Percentiles rank a stretch among this genome's conserved stretches.
These are phyloP conservation scores for Trichacis sp. DNA, from an alignment of 2,888 invertebrate genomes.

Conservation along the genomic window DNA sequence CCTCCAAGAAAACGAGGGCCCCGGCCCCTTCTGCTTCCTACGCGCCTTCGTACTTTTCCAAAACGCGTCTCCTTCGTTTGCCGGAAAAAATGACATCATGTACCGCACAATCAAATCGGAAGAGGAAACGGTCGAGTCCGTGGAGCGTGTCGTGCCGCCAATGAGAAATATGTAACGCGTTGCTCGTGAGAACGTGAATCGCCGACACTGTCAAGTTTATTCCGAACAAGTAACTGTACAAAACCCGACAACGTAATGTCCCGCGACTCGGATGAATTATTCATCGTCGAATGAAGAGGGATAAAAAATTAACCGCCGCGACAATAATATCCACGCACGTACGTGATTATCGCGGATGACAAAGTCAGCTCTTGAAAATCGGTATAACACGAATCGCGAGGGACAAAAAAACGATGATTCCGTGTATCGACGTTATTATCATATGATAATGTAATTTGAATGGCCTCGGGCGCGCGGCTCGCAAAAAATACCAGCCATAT, in stretches of 20 bases:
- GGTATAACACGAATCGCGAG: neutral
- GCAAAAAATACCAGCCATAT: conserved; percentile 25
- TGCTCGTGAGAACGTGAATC: conserved; percentile 35
- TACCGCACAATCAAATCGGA: too few species aligned
- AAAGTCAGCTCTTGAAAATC: neutral
- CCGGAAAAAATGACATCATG: conserved; percentile 29
- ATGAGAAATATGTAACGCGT: conserved; percentile 18
- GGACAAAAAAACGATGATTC: neutral
- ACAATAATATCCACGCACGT: too few species aligned
- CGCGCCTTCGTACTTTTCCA: too few species aligned
- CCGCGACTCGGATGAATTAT: conserved; percentile 4
- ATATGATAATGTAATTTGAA: conserved; percentile 52
- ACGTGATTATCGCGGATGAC: neutral
- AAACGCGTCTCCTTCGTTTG: conserved; percentile 8
- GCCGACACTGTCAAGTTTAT: conserved; percentile 19
- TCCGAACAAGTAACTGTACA: too few species aligned
- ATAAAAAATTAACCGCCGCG: too few species aligned
- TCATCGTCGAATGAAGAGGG: neutral
- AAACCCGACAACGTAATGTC: neutral
- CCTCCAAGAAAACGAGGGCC: too few species aligned
- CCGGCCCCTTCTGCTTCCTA: conserved; percentile 5
- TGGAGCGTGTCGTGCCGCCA: conserved; percentile 34
- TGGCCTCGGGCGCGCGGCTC: conserved; percentile 43
- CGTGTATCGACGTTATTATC: conserved; percentile 43
- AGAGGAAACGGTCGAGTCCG: conserved; percentile 48